phyloP scores from a whole-genome alignment of 23 tunicate species.

The Trididemnum clinides region DNA sequence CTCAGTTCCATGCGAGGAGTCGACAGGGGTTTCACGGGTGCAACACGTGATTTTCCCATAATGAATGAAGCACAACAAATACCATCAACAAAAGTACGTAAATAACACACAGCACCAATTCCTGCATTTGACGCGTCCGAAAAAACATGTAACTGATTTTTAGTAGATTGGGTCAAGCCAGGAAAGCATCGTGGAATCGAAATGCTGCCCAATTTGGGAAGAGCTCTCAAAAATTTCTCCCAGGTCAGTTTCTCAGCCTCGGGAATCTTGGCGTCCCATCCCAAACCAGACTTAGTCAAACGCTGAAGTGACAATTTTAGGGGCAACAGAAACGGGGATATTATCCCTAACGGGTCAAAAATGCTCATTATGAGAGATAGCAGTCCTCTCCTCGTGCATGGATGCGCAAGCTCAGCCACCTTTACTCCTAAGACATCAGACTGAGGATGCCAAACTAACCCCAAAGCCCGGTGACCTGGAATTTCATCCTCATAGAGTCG shows the following conservation, averaged over 20 bases:
- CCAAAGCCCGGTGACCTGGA: background rate
- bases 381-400: background rate
- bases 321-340: background rate
- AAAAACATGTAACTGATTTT: slow-evolving; percentile 11
- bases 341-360: background rate
- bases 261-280: slow-evolving; percentile 6
- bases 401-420: background rate
- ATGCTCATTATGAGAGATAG: slow-evolving; percentile 7
- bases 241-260: background rate
- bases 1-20: slow-evolving; percentile 2
- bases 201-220: background rate
- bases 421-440: background rate
- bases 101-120: background rate
- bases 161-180: background rate
- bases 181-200: background rate
- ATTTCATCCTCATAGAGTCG: background rate
- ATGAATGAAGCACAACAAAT: background rate
- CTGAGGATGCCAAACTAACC: slow-evolving; percentile 8
- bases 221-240: background rate
- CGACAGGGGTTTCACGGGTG: background rate
- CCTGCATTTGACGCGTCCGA: background rate
- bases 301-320: slow-evolving; percentile 1
- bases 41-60: slow-evolving; percentile 14
- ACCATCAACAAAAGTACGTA: background rate
- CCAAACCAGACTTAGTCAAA: background rate